These are phyloP conservation scores for Lottia scabra DNA, from an alignment of 2,888 invertebrate genomes.

Conservation along the genomic window DNA sequence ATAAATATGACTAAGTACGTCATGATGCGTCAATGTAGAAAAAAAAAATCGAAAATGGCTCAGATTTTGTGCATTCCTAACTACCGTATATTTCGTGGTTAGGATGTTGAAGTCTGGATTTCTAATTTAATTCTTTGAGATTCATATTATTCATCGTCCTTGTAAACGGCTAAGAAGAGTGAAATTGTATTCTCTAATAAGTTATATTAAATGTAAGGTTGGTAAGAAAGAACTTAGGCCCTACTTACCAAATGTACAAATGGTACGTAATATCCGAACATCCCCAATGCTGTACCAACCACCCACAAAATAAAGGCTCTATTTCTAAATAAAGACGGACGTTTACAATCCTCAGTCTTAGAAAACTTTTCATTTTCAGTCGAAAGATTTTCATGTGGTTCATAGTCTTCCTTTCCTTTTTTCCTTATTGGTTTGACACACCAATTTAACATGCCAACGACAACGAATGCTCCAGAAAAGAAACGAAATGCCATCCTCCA, in stretches of 20 bases:
- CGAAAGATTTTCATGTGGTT: conserved; percentile 27
- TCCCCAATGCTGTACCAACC: conserved; percentile 45
- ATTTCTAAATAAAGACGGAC: conserved; percentile 57
- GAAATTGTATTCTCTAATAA: too few relatives aligned
- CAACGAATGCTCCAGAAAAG: conserved; percentile 33
- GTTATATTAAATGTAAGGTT: too few relatives aligned
- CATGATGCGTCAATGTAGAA: too few relatives aligned
- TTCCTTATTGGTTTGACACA: conserved; percentile 33
- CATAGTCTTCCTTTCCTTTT: conserved; percentile 17
- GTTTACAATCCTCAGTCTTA: conserved; percentile 26
- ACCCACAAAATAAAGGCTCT: conserved; percentile 55
- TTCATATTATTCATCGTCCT: too few relatives aligned
- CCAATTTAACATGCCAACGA: conserved; percentile 34
- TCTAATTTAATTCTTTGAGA: too few relatives aligned
- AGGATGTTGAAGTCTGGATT: too few relatives aligned
- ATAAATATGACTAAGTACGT: too few relatives aligned
- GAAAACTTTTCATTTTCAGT: conserved; percentile 8
- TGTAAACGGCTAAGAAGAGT: not conserved
- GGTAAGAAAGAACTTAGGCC: too few relatives aligned
- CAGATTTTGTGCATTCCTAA: too few relatives aligned
- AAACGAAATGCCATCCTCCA: conserved; percentile 53
- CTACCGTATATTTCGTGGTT: too few relatives aligned
- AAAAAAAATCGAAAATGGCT: too few relatives aligned
- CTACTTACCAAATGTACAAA: conserved; percentile 58
- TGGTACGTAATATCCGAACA: conserved; percentile 61